A percentile compares a stretch with the other conserved stretches of the same genome.
Conservation (phyloP, 2,797 vertebrate genomes). For the Xerus rutilus region DNA sequence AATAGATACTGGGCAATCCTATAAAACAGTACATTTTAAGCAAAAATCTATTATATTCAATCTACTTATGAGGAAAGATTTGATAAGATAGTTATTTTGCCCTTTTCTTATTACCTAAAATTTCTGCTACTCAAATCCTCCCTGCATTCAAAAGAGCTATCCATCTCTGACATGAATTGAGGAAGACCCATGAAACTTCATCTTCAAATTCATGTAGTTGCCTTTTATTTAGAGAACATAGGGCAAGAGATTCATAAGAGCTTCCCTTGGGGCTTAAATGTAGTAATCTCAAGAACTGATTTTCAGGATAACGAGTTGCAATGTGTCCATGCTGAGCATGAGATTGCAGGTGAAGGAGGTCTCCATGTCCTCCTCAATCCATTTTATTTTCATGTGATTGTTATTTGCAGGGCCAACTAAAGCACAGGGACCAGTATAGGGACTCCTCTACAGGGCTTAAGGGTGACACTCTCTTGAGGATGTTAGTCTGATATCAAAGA, state of each 20-base stretch:
- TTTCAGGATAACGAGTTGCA: neutral
- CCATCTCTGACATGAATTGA: neutral
- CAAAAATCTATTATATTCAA: neutral
- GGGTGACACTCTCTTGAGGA: neutral
- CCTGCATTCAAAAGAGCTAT: neutral
- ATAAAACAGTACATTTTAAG: neutral
- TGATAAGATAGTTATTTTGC: neutral
- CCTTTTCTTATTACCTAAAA: conserved; percentile 16
- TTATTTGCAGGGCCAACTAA: neutral
- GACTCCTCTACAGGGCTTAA: neutral
- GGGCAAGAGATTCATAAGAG: neutral
- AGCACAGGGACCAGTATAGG: neutral
- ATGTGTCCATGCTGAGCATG: neutral
- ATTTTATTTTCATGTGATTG: neutral
- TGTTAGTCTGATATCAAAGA: conserved; percentile 6
- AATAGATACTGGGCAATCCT: neutral
- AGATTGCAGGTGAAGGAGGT: neutral
- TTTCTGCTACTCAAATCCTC: neutral
- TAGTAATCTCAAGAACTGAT: neutral
- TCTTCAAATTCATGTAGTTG: neutral
- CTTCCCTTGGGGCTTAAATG: neutral
- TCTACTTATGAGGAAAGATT: neutral
- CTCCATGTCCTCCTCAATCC: neutral
- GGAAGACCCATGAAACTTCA: neutral
- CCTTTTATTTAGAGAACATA: neutral